Evolutionary conservation across 2,113 vertebrate genomes (phyloP).

Genomic region (Corynorhinus townsendii): DNA sequence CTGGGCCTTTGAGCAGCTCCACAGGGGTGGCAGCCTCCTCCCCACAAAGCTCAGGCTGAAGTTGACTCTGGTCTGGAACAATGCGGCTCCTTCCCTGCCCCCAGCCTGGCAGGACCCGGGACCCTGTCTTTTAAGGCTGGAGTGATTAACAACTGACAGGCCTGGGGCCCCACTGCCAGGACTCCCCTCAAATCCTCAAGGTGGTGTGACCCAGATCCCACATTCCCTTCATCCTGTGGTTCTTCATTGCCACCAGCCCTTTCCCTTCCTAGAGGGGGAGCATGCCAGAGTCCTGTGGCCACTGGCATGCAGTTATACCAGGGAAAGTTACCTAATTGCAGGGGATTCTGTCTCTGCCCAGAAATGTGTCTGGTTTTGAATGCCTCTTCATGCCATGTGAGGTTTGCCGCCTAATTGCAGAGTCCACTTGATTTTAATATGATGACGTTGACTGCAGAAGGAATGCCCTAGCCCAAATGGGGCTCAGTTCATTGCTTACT

Average conservation of each 20-base stretch:
- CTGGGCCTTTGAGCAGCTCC: too few species aligned
- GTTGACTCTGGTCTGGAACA: not conserved
- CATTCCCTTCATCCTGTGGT: not conserved
- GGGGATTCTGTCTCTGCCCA: not conserved
- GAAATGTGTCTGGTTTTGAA: not conserved
- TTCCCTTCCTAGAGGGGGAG: not conserved
- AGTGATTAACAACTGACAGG: not conserved
- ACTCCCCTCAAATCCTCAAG: not conserved
- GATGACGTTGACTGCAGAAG: not conserved
- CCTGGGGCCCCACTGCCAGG: not conserved
- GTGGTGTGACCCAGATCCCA: not conserved
- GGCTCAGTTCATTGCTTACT: not conserved
- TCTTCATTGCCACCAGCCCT: not conserved
- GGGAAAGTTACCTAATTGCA: not conserved
- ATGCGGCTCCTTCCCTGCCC: too few species aligned
- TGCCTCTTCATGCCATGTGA: not conserved
- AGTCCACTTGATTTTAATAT: not conserved
- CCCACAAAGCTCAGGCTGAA: not conserved
- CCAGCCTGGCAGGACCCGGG: too few species aligned
- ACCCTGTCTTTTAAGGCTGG: not conserved
- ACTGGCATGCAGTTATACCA: not conserved
- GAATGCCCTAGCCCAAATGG: not conserved
- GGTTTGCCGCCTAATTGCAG: not conserved
- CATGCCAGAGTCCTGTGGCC: not conserved
- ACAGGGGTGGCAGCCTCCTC: fast-evolving